These are phyloP conservation scores for Automeris io DNA, from an alignment of 2,888 invertebrate genomes.

Conservation along the genomic window DNA sequence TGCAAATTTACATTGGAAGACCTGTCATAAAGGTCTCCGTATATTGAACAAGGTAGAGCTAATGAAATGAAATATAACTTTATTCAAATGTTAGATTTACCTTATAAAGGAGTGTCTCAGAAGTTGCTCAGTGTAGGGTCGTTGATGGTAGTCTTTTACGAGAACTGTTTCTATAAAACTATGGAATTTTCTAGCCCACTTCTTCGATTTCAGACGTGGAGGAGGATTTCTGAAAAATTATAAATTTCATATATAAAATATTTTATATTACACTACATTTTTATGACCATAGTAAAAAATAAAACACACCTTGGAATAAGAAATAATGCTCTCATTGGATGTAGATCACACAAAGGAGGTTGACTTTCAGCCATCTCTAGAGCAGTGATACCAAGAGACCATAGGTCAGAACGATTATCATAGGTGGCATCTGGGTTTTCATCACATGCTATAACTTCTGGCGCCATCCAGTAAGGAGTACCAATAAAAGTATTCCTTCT, in stretches of 20 bases:
- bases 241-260: too few species aligned
- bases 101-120: conserved; percentile 97
- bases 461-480: conserved; percentile 99
- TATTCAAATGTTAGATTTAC: conserved; percentile 28
- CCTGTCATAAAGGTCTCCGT: not conserved
- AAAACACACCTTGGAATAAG: conserved; percentile 86
- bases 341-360: conserved; percentile 98
- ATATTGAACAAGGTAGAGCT: not conserved
- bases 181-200: conserved; percentile 98
- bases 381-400: conserved; percentile 97
- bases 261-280: not conserved
- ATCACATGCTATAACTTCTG: conserved; percentile 99
- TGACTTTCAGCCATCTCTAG: conserved; percentile 99
- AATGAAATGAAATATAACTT: not conserved
- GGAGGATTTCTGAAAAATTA: conserved; percentile 89
- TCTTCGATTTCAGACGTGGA: conserved; percentile 97
- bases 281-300: not conserved
- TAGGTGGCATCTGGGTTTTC: conserved; percentile 99
- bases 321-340: conserved; percentile 99
- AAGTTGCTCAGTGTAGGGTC: conserved; percentile 98
- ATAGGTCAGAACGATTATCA: conserved; percentile 95
- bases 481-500: conserved; percentile 99
- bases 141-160: conserved; percentile 98
- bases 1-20: too few species aligned
- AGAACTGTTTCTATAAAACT: conserved; percentile 98